These are phyloP conservation scores for Myxocyprinus asiaticus DNA, from an alignment of 2,113 vertebrate species.

Conservation along the genomic window DNA sequence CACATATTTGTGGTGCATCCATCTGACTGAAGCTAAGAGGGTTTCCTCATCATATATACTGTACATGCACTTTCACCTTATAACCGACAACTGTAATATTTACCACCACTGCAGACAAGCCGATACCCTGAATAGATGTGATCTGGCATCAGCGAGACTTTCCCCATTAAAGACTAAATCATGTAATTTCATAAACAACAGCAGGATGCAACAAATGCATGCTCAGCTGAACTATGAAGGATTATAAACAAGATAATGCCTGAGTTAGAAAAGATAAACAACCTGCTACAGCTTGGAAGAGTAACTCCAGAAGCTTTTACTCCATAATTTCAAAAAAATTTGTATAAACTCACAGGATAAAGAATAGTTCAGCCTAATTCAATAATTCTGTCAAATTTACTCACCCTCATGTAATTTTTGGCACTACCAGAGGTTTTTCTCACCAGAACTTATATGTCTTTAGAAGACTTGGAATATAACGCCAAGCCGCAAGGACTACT, in stretches of 20 bases:
- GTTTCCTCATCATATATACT: background rate
- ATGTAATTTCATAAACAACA: slow-evolving; percentile 39
- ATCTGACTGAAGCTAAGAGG: background rate
- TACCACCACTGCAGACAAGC: background rate
- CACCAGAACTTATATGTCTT: too few species aligned
- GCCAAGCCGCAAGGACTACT: too few species aligned
- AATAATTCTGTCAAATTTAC: too few species aligned
- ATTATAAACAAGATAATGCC: slow-evolving; percentile 38
- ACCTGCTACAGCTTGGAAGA: background rate
- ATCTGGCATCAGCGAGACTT: background rate
- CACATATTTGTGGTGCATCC: slow-evolving; percentile 9
- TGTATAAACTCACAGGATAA: background rate
- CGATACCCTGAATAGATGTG: background rate
- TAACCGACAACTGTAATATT: background rate
- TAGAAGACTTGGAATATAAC: too few species aligned
- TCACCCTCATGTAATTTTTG: too few species aligned
- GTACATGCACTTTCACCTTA: background rate
- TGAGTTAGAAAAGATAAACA: slow-evolving; percentile 34
- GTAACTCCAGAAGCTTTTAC: slow-evolving; percentile 15
- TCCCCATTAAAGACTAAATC: background rate
- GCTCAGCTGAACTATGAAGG: background rate
- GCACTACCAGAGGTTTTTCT: too few species aligned
- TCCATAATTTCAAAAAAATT: background rate
- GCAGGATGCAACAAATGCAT: slow-evolving; percentile 35
- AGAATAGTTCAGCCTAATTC: background rate